Conservation (phyloP, 2,888 invertebrate genomes). For the Lydus trimaculatus region DNA sequence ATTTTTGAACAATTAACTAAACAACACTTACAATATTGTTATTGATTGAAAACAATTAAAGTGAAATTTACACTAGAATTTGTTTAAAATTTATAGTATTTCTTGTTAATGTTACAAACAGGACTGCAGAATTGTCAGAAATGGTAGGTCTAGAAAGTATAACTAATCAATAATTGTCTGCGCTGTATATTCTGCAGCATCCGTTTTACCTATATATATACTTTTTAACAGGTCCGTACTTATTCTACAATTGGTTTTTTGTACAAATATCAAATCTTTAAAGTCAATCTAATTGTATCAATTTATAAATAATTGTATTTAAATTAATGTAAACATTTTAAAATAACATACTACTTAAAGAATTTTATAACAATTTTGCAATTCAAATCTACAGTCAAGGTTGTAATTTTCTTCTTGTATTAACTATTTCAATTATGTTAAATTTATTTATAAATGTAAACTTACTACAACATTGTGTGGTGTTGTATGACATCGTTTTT, state of each 20-base stretch:
- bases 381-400: constrained; percentile 13
- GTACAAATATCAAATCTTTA: neutral
- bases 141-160: constrained; percentile 49
- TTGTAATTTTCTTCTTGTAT: constrained; percentile 13
- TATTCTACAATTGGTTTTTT: constrained; percentile 17
- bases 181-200: constrained; percentile 49
- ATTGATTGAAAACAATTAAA: constrained; percentile 15
- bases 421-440: constrained; percentile 1
- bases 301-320: neutral
- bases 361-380: constrained; percentile 7
- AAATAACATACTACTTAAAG: constrained; percentile 1
- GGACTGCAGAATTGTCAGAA: constrained; percentile 47
- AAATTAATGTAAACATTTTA: neutral
- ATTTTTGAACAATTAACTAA: no score
- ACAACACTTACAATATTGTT: constrained; percentile 15
- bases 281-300: neutral
- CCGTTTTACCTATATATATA: constrained; percentile 28
- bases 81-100: constrained; percentile 30
- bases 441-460: neutral
- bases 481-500: constrained; percentile 1
- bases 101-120: constrained; percentile 41
- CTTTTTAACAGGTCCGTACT: constrained; percentile 30
- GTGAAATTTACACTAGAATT: constrained; percentile 26
- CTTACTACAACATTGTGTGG: no score
- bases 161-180: constrained; percentile 56